These are phyloP conservation scores for Clarias macrocephalus DNA, from an alignment of 2,113 vertebrate species.

Conservation along the genomic window DNA sequence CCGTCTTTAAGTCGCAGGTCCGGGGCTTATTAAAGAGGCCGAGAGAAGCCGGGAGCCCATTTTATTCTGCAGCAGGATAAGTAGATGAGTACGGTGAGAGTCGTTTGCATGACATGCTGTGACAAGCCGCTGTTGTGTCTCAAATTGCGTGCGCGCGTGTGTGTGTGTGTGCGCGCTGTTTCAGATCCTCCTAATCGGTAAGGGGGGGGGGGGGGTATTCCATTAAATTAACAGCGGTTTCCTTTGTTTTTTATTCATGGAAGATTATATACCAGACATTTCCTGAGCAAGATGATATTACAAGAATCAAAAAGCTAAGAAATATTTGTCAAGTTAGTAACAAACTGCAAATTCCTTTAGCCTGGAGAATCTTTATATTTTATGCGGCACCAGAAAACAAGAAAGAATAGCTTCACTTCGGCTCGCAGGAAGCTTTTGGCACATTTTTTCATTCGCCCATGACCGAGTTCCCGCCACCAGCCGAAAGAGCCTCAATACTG, in stretches of 20 bases:
- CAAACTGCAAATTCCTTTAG: not conserved
- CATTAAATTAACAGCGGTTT: not conserved
- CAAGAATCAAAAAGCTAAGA: not conserved
- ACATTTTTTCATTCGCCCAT: not conserved
- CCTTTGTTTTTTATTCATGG: not conserved
- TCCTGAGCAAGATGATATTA: not conserved
- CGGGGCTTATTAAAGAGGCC: slow-evolving; percentile 33
- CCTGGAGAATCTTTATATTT: not conserved
- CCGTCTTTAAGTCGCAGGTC: slow-evolving; percentile 9
- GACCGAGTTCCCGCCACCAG: too few species aligned
- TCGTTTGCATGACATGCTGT: not conserved
- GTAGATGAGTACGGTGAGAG: not conserved
- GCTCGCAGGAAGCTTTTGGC: not conserved
- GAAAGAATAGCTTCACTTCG: not conserved
- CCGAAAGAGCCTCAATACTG: too few species aligned
- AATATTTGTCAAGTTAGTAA: not conserved
- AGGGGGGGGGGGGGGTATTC: not conserved
- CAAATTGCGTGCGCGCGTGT: not conserved
- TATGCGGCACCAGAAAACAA: not conserved
- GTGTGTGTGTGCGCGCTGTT: too few species aligned
- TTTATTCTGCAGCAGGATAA: not conserved
- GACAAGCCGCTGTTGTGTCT: not conserved
- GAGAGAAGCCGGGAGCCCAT: too few species aligned
- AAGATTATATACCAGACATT: not conserved
- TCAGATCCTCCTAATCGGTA: not conserved